Percentiles rank a stretch among this genome's conserved stretches.
phyloP scores from a whole-genome alignment of 2,888 invertebrate species.

The Mactromeris polynyma region DNA sequence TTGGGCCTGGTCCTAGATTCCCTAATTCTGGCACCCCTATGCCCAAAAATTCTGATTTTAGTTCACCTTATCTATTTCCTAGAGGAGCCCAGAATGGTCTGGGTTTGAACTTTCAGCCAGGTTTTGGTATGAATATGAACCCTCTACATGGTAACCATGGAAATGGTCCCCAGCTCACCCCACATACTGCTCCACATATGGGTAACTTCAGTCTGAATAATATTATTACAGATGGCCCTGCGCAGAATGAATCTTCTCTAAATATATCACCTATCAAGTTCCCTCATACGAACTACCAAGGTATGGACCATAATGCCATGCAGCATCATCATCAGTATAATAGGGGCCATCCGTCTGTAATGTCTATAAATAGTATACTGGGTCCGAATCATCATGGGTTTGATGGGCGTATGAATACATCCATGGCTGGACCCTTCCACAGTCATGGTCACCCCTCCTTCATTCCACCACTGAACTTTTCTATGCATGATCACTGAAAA shows the following conservation, averaged over 20 bases:
- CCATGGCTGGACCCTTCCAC: conserved; percentile 85
- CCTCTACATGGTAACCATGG: conserved; percentile 80
- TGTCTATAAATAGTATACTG: conserved; percentile 86
- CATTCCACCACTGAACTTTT: conserved; percentile 86
- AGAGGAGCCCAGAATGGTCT: conserved; percentile 83
- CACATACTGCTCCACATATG: conserved; percentile 84
- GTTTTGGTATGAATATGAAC: conserved; percentile 84
- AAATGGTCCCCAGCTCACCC: conserved; percentile 79
- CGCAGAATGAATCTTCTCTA: conserved; percentile 79
- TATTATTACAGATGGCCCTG: conserved; percentile 84
- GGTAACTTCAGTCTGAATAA: conserved; percentile 86
- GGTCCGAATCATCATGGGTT: conserved; percentile 86
- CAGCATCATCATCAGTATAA: conserved; percentile 85
- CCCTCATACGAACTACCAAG: conserved; percentile 83
- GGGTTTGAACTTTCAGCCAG: conserved; percentile 84
- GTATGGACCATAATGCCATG: conserved; percentile 82
- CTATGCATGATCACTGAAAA: conserved; percentile 81
- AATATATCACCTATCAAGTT: conserved; percentile 87
- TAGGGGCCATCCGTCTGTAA: conserved; percentile 83
- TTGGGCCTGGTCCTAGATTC: conserved; percentile 79
- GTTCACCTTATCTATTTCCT: conserved; percentile 81
- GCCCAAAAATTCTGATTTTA: conserved; percentile 81
- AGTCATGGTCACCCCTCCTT: conserved; percentile 83
- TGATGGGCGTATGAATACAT: conserved; percentile 83
- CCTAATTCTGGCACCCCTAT: conserved; percentile 78